Conservation (phyloP, 1,140 invertebrate genomes). For the Heterodera carotae region DNA sequence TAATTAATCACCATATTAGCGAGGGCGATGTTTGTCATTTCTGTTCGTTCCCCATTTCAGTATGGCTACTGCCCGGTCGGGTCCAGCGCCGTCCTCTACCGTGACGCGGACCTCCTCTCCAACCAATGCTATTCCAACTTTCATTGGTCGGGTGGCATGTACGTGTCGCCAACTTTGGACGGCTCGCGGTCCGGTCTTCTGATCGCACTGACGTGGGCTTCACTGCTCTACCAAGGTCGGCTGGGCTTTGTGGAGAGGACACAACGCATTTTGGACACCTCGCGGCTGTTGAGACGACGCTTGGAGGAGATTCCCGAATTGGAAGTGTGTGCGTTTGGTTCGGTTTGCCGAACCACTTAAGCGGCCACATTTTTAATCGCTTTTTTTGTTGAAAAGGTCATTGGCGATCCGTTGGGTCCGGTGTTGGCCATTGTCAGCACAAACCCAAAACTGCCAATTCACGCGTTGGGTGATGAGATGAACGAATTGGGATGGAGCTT, state of each 20-base stretch:
- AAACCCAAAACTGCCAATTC: conserved; percentile 42
- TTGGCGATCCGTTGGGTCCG: conserved; percentile 48
- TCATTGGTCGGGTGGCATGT: conserved; percentile 55
- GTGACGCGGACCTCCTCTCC: conserved; percentile 45
- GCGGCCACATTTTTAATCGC: no score
- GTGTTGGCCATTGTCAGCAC: conserved; percentile 44
- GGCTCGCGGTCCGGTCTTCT: conserved; percentile 48
- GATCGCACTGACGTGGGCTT: conserved; percentile 59
- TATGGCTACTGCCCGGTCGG: conserved; percentile 55
- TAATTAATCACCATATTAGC: no score
- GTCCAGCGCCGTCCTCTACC: conserved; percentile 53
- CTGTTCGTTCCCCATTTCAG: no score
- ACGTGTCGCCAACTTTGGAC: conserved; percentile 49
- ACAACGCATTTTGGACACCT: conserved; percentile 46
- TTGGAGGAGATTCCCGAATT: conserved; percentile 38
- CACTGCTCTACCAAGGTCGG: conserved; percentile 48
- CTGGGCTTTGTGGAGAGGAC: conserved; percentile 53
- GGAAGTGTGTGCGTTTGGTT: conserved; percentile 30
- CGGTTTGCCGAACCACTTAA: no score
- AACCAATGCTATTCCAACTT: conserved; percentile 52
- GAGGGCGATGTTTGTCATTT: no score
- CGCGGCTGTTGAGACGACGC: conserved; percentile 29
- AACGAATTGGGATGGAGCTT: conserved; percentile 55
- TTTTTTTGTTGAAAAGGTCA: neutral
- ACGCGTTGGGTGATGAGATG: conserved; percentile 49